Evolutionary conservation across 2,888 invertebrate species (phyloP).

Genomic region (Thelaira solivaga): DNA sequence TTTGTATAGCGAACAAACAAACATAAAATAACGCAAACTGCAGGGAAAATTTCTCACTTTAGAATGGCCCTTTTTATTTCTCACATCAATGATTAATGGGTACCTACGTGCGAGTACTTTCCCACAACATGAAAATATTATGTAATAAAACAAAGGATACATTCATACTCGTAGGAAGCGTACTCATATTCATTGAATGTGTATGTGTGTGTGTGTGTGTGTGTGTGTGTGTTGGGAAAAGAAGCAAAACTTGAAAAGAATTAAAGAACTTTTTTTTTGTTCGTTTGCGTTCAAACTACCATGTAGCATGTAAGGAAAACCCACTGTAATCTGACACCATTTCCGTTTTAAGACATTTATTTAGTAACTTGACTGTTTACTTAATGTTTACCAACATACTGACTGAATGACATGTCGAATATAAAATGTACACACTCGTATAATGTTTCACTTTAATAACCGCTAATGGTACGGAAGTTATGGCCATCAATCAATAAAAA

Average conservation of each 20-base stretch:
- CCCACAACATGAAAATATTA: too few species aligned
- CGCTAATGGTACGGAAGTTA: constrained; percentile 41
- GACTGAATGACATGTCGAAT: constrained; percentile 6
- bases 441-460: constrained; percentile 24
- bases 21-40: too few species aligned
- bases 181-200: too few species aligned
- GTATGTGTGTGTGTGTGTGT: background rate
- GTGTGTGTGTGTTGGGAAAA: background rate
- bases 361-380: constrained; percentile 32
- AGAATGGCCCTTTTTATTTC: too few species aligned
- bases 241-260: constrained; percentile 4
- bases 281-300: background rate
- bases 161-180: too few species aligned
- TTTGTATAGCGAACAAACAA: too few species aligned
- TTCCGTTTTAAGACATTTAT: constrained; percentile 48
- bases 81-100: too few species aligned
- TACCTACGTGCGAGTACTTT: too few species aligned
- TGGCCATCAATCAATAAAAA: constrained; percentile 43
- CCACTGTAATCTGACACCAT: constrained; percentile 56
- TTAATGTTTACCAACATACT: background rate
- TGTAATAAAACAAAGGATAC: too few species aligned
- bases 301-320: constrained; percentile 34
- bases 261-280: constrained; percentile 1
- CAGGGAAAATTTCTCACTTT: too few species aligned
- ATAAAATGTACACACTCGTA: background rate